phyloP scores from a whole-genome alignment of 1,140 invertebrate species.

The Drosophila auraria region DNA sequence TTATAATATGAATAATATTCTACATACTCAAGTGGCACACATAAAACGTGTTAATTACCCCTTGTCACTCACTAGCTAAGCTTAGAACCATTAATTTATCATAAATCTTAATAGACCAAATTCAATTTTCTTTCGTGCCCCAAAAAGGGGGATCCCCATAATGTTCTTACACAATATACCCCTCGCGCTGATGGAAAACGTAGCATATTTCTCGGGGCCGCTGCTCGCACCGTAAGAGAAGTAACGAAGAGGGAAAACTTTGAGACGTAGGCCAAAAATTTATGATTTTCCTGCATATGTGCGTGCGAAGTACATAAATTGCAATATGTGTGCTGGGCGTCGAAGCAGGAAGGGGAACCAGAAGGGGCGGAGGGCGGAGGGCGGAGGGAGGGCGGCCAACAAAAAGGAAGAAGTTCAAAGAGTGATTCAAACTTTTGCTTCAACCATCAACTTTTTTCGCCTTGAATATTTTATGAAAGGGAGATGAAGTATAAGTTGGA shows the following conservation, averaged over 20 bases:
- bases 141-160: not conserved
- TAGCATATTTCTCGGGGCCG: conserved; percentile 32
- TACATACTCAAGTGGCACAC: too few relatives aligned
- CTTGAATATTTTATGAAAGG: conserved; percentile 49
- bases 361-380: not conserved
- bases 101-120: not conserved
- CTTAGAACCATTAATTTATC: not conserved
- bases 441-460: conserved; percentile 35
- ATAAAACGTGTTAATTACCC: too few relatives aligned
- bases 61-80: too few relatives aligned
- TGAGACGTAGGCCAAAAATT: conserved; percentile 44
- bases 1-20: too few relatives aligned
- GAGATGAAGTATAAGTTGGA: conserved; percentile 41
- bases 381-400: not conserved
- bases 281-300: conserved; percentile 47
- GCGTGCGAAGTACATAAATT: conserved; percentile 22
- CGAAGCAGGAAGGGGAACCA: not conserved
- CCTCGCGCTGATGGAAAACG: conserved; percentile 5
- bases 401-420: conserved; percentile 35
- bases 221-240: conserved; percentile 9
- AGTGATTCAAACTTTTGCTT: conserved; percentile 51
- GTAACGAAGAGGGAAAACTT: conserved; percentile 34
- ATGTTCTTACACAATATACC: not conserved
- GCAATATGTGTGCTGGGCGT: conserved; percentile 30
- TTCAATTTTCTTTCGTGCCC: not conserved